Conservation (phyloP, 2,113 vertebrate species). For the Empidonax traillii region DNA sequence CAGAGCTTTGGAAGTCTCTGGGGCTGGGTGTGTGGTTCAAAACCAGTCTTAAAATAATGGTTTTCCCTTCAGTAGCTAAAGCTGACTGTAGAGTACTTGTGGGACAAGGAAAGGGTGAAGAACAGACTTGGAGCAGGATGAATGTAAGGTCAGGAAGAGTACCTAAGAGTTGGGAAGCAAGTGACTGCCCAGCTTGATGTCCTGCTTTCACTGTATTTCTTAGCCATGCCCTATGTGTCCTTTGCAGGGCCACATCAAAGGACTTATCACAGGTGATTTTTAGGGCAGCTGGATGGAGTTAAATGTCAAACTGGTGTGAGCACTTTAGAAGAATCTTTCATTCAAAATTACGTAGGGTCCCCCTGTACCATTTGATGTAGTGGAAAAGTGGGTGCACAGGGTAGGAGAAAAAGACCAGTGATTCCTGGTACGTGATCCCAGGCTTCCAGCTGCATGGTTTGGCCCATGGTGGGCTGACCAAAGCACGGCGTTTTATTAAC, state of each 20-base stretch:
- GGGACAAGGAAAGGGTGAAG: background rate
- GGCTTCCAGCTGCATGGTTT: background rate
- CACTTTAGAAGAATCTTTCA: background rate
- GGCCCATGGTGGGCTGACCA: background rate
- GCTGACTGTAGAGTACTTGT: background rate
- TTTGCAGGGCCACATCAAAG: background rate
- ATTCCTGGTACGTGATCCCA: background rate
- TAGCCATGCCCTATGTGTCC: background rate
- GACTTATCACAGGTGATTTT: background rate
- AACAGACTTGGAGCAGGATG: background rate
- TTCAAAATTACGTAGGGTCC: background rate
- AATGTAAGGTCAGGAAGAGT: background rate
- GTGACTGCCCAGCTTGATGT: background rate
- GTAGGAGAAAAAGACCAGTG: background rate
- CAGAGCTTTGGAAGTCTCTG: background rate
- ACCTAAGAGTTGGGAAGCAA: background rate
- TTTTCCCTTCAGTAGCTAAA: background rate
- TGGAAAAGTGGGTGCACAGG: background rate
- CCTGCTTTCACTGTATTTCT: background rate
- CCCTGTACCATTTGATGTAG: background rate
- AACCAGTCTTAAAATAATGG: background rate
- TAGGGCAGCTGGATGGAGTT: background rate
- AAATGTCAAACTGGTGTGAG: background rate
- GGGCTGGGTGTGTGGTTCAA: background rate
- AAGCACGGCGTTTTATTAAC: background rate